These are phyloP conservation scores for Hemiscyllium ocellatum DNA, from an alignment of 2,113 vertebrate species.

Conservation along the genomic window DNA sequence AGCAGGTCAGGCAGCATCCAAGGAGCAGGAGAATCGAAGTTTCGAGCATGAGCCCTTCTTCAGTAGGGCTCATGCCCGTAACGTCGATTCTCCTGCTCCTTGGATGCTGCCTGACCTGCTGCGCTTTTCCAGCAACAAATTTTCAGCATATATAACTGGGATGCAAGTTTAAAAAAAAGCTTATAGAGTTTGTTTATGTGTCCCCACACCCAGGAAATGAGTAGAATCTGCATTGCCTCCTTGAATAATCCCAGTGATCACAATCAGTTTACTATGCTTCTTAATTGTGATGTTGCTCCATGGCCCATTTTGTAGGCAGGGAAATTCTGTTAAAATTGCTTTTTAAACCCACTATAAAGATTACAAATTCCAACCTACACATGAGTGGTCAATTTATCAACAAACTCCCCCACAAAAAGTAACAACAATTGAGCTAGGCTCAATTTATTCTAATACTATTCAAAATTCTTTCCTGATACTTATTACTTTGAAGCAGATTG, in stretches of 20 bases:
- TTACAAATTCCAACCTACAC: background rate
- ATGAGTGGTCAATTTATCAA: background rate
- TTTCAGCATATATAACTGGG: no score
- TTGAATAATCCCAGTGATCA: background rate
- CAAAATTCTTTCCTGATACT: background rate
- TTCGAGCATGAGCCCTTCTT: no score
- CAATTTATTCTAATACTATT: constrained; percentile 1
- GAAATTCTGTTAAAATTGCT: background rate
- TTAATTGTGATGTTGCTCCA: background rate
- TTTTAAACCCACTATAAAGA: background rate
- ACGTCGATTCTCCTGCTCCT: no score
- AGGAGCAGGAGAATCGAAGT: no score
- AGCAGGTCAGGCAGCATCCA: no score
- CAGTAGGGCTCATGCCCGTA: no score
- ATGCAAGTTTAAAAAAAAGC: background rate
- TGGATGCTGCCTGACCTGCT: no score
- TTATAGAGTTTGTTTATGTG: background rate
- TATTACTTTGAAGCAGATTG: background rate
- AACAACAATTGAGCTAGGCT: background rate
- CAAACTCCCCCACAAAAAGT: background rate
- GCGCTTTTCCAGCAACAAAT: no score
- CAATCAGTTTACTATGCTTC: background rate
- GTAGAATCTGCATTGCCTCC: no score
- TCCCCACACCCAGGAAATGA: no score
- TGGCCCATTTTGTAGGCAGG: background rate